Evolutionary conservation across 2,888 invertebrate species (phyloP).

Genomic region (Teinopalpus imperialis): DNA sequence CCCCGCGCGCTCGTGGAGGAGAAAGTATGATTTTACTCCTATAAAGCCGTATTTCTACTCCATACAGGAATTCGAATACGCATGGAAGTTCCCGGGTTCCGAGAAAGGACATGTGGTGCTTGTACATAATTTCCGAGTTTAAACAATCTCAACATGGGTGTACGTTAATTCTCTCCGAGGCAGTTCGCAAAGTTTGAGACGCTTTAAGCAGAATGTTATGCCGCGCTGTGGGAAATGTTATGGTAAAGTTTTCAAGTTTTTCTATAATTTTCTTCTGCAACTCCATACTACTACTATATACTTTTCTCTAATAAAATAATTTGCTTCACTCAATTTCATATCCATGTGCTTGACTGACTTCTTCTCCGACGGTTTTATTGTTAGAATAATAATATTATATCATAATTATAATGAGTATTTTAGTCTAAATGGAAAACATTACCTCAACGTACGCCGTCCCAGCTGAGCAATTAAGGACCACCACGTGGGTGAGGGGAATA

Average conservation of each 20-base stretch:
- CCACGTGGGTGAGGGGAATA: slow-evolving; percentile 74
- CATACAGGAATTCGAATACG: slow-evolving; percentile 81
- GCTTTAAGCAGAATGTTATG: slow-evolving; percentile 25
- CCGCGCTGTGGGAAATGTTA: slow-evolving; percentile 18
- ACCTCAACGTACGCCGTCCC: slow-evolving; percentile 60
- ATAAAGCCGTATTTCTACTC: slow-evolving; percentile 82
- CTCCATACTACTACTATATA: too few relatives aligned
- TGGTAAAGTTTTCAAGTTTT: not conserved
- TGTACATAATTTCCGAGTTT: slow-evolving; percentile 76
- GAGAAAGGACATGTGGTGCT: slow-evolving; percentile 74
- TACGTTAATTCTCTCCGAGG: slow-evolving; percentile 55
- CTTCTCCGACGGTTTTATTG: too few relatives aligned
- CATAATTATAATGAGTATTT: slow-evolving; percentile 34
- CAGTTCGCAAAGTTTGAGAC: slow-evolving; percentile 36
- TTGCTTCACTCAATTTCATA: too few relatives aligned
- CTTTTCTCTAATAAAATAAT: too few relatives aligned
- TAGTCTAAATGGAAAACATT: slow-evolving; percentile 68
- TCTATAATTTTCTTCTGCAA: too few relatives aligned
- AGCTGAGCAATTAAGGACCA: slow-evolving; percentile 79
- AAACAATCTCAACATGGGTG: slow-evolving; percentile 72
- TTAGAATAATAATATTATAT: not conserved
- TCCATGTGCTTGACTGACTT: too few relatives aligned
- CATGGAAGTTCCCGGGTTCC: slow-evolving; percentile 70
- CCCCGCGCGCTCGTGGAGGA: slow-evolving; percentile 53
- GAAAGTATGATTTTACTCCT: slow-evolving; percentile 82